Base-by-base conservation (phyloP, 1,140 invertebrate species). In the Anadara kagoshimensis region DNA sequence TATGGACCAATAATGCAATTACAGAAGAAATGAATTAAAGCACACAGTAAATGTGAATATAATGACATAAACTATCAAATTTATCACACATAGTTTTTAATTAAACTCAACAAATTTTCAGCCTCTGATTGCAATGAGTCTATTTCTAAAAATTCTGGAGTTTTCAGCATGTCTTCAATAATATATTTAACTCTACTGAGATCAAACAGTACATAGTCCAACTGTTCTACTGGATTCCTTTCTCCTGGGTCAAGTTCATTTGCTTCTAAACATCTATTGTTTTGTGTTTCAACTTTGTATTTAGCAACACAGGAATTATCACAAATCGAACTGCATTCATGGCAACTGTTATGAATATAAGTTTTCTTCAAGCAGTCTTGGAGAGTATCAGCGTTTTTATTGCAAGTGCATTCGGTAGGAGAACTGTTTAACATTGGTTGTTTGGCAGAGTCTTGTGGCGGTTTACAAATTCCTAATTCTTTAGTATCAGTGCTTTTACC, bases 141-240 rank as follows among this genome's bases (percentile, higher is more conserved):
- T 36, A 36, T 36, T 36, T 36, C 29, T 36, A 36, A 36, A 61
- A 53, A 62, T 53, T 69, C 67, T n/a, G 41, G 14, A 56, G 47
- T 63, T 16, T 53, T 44, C 18, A 68, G 12, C 71, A 73, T 73
- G 56, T 73, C 64, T 53, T 56, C 44, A 26, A 73, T 22, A 62
- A 62, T 44, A 43, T 63, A n/a, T 47, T 62, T 63, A 11, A 63
- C 71, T 49, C 66, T 53, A 20, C 62, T 10, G 7, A 73, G 41
- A 62, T 73, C 71, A 68, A 73, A 73, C n/a, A 68, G 18, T 56
- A 61, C 36, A 56, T 44, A 51, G 45, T 68, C 44, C 29, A 47
- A 29, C 44, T 56, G 56, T 3, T 54, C 29, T 36, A 36, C 29
- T 36, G 29, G 7, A 36, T 36, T 36, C 2, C 2, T 36, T 36